Evolutionary conservation across 2,113 vertebrate genomes (phyloP), one percentile per base, ranked within the genome.

Genomic region (Miniopterus natalensis): DNA sequence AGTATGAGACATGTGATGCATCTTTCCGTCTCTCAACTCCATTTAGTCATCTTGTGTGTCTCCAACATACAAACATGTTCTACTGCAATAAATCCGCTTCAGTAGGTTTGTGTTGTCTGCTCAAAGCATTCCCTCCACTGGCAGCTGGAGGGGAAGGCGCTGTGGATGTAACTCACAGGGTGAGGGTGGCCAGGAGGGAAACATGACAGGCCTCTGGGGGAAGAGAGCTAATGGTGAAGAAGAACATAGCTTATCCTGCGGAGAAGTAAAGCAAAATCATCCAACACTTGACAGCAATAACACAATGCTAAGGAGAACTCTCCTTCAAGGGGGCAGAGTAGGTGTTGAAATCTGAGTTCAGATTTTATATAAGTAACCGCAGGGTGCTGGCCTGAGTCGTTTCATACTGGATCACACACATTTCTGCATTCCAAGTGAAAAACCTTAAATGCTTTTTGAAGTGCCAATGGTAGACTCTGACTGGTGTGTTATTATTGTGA

Each of bases 371-470:
- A 31, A 45, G 8, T 25, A 17, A 40, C 27, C 85, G 6, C 0
- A 29, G 51, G 36, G 8, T 36, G 13, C 21, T 20, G 15, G 3
- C 5, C 3, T 51, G 65, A 49, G 23, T 40, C 65, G 11, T 59
- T 47, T 12, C 8, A 15, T n/a, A 4, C 25, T 81, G 63, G 80
- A 14, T 21, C 17, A 61, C n/a, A 29, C n/a, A 2, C 25, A 40
- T 68, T 70, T 84, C 57, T 74, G 5, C 21, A 75, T 68, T 68
- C 11, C n/a, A 86, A 73, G n/a, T 78, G 15, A 57, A 80, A 84
- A 65, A 70, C 40, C 11, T 93, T 78, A 75, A 36, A 27, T 88
- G 31, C 31, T 88, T 71, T 57, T 75, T n/a, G 42, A 88, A 91
- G 47, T 71, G 12, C 11, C 59, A 40, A 2, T 49, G 3, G 1